Percentiles rank a stretch among this genome's conserved stretches.
phyloP scores from a whole-genome alignment of 2,888 invertebrate species.

The Idaea straminata region DNA sequence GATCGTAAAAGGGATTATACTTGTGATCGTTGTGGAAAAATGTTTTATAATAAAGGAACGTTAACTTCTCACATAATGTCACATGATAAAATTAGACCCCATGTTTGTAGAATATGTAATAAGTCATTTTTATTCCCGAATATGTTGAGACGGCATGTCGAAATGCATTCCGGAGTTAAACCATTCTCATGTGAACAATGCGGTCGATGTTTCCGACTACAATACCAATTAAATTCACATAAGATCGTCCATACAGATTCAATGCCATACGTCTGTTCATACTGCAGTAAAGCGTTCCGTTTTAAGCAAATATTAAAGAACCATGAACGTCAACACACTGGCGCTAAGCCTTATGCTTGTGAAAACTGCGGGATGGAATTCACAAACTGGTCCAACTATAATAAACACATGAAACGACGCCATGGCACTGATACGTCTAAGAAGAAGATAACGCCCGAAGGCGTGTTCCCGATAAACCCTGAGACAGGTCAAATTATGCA shows the following conservation, averaged over 20 bases:
- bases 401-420: slow-evolving; percentile 89
- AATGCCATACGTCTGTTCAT: slow-evolving; percentile 88
- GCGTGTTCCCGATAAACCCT: slow-evolving; percentile 68
- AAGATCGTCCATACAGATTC: slow-evolving; percentile 88
- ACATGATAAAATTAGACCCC: slow-evolving; percentile 64
- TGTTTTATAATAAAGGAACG: slow-evolving; percentile 70
- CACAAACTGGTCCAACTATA: slow-evolving; percentile 91
- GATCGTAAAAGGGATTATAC: slow-evolving; percentile 69
- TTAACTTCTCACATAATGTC: slow-evolving; percentile 68
- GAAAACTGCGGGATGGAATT: slow-evolving; percentile 85
- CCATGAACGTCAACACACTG: slow-evolving; percentile 87
- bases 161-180: slow-evolving; percentile 69
- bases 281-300: slow-evolving; percentile 87
- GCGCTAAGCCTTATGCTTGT: slow-evolving; percentile 87
- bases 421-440: slow-evolving; percentile 79
- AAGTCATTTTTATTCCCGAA: slow-evolving; percentile 68
- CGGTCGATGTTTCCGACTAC: slow-evolving; percentile 78
- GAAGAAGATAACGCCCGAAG: slow-evolving; percentile 78
- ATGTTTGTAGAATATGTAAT: slow-evolving; percentile 67
- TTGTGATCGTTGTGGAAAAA: slow-evolving; percentile 70
- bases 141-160: slow-evolving; percentile 66
- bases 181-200: slow-evolving; percentile 71
- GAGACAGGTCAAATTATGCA: slow-evolving; percentile 67
- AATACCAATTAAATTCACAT: slow-evolving; percentile 86
- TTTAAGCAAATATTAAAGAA: slow-evolving; percentile 87